Base-by-base conservation (phyloP, 2,888 invertebrate genomes). In the Melipona bicolor region DNA sequence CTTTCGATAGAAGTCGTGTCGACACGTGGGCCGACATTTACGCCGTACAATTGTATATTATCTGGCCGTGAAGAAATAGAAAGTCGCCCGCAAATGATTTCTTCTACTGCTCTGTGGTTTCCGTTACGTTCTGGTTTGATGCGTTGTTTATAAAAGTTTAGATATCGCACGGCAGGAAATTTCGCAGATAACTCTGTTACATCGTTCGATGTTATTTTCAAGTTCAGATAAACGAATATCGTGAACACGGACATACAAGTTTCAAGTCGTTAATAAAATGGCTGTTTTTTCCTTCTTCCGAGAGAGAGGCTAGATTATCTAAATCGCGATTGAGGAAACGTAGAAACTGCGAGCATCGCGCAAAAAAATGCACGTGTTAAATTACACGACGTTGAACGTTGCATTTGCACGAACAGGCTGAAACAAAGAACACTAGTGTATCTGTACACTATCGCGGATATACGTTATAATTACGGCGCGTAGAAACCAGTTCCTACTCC, bases 11-110 rank as follows among this genome's bases (percentile, higher is more conserved):
- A 73, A 65, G 68, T 77, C 61, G 64, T 71, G 84, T 75, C 79
- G 76, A 83, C 65, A 69, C 62, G 74, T 75, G 65, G 61, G 73
- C 61, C 74, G 83, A 79, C 83, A 83, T 83, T 84, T 83, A 83
- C 74, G 24, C n/a, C 49, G 67, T 56, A 70, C 68, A 72, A 76
- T 81, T 59, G 65, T 72, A 72, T 32, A 65, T 76, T 76, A 75
- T 49, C 49, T 59, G 19, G 59, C 43, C 36, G 52, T 13, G 76
- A 62, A 49, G 70, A 56, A 79, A 65, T 84, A 83, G 79, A 84
- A 83, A 84, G 79, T 74, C 64, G 78, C 43, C 74, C 36, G 61
- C 73, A 52, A 43, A 76, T 68, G 67, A 81, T 81, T 73, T 72
- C 72, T 77, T 73, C 56, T 43, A 43, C 36, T 9, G 52, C 59